Evolutionary conservation across 1,140 invertebrate species (phyloP).

Genomic region (Camponotus floridanus): DNA sequence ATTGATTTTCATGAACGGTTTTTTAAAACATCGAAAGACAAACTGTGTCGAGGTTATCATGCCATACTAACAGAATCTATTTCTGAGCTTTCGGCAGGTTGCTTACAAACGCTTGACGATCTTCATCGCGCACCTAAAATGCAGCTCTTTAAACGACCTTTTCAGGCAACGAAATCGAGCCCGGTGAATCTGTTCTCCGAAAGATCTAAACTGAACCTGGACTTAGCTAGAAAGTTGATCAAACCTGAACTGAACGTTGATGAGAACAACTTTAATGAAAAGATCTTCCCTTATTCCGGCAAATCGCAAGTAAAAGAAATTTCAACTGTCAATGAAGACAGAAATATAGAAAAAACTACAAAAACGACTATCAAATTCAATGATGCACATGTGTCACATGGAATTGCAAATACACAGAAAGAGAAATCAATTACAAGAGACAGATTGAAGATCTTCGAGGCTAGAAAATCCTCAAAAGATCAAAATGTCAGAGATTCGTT

Average conservation of each 20-base stretch:
- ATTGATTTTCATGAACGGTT: constrained; percentile 48
- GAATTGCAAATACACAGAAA: neutral
- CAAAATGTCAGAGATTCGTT: neutral
- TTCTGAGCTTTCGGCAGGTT: constrained; percentile 71
- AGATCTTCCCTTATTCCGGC: constrained; percentile 61
- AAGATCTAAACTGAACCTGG: constrained; percentile 82
- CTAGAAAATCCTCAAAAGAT: constrained; percentile 18
- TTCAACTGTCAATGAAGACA: constrained; percentile 72
- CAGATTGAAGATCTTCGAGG: constrained; percentile 30
- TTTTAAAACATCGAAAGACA: constrained; percentile 67
- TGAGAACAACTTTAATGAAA: constrained; percentile 73
- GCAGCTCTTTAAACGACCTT: constrained; percentile 76
- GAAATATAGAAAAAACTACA: constrained; percentile 67
- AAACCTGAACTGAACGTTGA: constrained; percentile 81
- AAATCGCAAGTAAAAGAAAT: constrained; percentile 58
- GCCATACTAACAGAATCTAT: constrained; percentile 74
- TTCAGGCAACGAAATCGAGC: constrained; percentile 82
- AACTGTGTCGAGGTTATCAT: constrained; percentile 58
- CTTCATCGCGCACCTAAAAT: constrained; percentile 65
- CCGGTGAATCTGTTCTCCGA: constrained; percentile 76
- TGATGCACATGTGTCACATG: neutral
- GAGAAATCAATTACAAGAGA: constrained; percentile 24
- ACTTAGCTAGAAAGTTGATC: constrained; percentile 81
- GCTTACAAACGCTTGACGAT: constrained; percentile 60
- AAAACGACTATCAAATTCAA: constrained; percentile 46